Evolutionary conservation across 2,113 vertebrate genomes (phyloP), one percentile per base, ranked within the genome.

Genomic region (Gallinago media): DNA sequence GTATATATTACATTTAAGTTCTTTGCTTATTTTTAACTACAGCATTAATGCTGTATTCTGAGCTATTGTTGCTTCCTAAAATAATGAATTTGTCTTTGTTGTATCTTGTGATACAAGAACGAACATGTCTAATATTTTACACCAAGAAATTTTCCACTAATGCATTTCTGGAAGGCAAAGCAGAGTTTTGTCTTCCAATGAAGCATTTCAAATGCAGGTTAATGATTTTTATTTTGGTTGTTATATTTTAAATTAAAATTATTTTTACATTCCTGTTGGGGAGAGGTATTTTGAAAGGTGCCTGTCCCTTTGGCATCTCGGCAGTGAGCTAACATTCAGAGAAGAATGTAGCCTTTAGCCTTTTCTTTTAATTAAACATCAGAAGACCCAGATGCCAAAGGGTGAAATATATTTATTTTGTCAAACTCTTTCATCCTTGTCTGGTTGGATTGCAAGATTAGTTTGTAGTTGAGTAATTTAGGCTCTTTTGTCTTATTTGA

Each of bases 341-440:
- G 77, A 95, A 95, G 79, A 96, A 94, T 15, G n/a, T 96, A 94
- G 95, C 96, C 92, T 88, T 94, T 96, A 96, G 95, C 82, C 85
- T 94, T 96, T 88, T 91, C 85, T 91, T 96, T 97, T 96, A 97
- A 96, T 97, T 95, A 97, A 97, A 96, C 94, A 92, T 96, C 96
- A 96, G 95, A 97, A 96, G 75, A 78, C 72, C 68, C 56, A 86
- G 94, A 65, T 95, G 78, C 92, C 90, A 94, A 85, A 46, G 85
- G 89, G 73, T 74, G 32, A 95, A 94, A 93, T 89, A 55, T 49
- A 92, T 89, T 92, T 94, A 79, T 97, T 97, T 94, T 93, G 54
- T 80, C 40, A 31, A 93, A 65, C 79, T 62, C 95, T 89, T 96
- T 88, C 65, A 83, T 74, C 65, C 78, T 62, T 89, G 44, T 84